Base-by-base conservation (phyloP, 1,140 invertebrate species). In the Pogonomyrmex californicus region DNA sequence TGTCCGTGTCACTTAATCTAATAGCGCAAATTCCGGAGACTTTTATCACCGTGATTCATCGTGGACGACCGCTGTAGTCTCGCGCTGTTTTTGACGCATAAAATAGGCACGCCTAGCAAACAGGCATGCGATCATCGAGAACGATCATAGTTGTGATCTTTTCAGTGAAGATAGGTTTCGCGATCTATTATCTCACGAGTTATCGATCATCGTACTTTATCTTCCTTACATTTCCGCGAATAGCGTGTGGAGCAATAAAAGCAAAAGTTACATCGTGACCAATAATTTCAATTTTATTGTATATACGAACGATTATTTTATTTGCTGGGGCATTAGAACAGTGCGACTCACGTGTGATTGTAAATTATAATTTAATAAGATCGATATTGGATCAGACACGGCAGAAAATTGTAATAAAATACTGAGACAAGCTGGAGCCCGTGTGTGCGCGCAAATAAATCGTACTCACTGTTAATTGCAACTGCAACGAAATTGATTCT, bases 41-140 rank as follows among this genome's bases (percentile, higher is more conserved):
- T 87, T 90, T 91, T 92, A 91, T 77, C 76, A 89, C 77, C 85
- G 68, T 92, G 92, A 92, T 89, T 92, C 92, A 92, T 91, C 86
- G 76, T n/a, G 49, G 77, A 62, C 68, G 78, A 60, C 85, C 33
- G 85, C 54, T 68, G 4, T 83, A 75, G 54, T 63, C 5, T 70
- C 17, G 54, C 23, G 77, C 38, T 86, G 78, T 79, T 87, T 86
- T 83, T 76, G 86, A 90, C 73, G 73, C 66, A 51, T 44, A 87
- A 88, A 89, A 89, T 56, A 54, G 47, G 17, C 65, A 68, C 30
- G 41, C 44, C 66, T 36, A 51, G 44, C 38, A 44, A 66, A 56
- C n/a, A 47, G 12, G 23, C 17, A 1, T 12, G 4, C 47, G 7
- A 33, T 17, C 5, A 56, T 71, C n/a, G 7, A 41, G 7, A 47